These are phyloP conservation scores for Bovichtus diacanthus DNA, from an alignment of 2,797 vertebrate species.

Conservation along the genomic window DNA sequence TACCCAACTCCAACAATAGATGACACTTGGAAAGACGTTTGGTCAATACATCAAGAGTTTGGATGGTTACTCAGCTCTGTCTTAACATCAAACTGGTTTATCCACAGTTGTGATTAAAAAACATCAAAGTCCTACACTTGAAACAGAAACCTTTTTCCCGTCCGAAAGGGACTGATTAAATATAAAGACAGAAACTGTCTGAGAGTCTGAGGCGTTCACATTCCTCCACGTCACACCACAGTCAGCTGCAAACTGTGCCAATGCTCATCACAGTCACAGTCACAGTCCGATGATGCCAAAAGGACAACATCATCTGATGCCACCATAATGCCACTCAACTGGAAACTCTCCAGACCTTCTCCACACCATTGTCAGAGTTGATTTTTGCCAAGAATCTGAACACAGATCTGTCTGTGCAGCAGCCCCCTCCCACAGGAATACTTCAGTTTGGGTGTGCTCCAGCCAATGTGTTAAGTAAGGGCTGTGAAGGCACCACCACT, in stretches of 20 bases:
- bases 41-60: background rate
- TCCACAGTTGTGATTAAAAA: background rate
- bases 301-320: conserved; percentile 57
- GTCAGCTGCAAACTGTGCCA: conserved; percentile 37
- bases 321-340: conserved; percentile 60
- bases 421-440: conserved; percentile 38
- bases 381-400: conserved; percentile 55
- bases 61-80: background rate
- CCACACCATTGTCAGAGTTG: conserved; percentile 5
- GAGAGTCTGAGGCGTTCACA: background rate
- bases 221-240: background rate
- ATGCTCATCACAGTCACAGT: conserved; percentile 10
- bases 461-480: conserved; percentile 42
- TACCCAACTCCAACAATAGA: conserved; percentile 6
- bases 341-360: conserved; percentile 57
- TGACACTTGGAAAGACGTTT: background rate
- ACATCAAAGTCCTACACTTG: background rate
- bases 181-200: conserved; percentile 3
- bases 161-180: background rate
- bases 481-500: conserved; percentile 27
- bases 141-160: background rate
- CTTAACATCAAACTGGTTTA: background rate
- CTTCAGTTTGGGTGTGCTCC: conserved; percentile 38
- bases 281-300: conserved; percentile 36
- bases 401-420: conserved; percentile 22